Evolutionary conservation across 35 echinoderm and acorn worm genomes (phyloP).

Genomic region (Chiridota heheva): DNA sequence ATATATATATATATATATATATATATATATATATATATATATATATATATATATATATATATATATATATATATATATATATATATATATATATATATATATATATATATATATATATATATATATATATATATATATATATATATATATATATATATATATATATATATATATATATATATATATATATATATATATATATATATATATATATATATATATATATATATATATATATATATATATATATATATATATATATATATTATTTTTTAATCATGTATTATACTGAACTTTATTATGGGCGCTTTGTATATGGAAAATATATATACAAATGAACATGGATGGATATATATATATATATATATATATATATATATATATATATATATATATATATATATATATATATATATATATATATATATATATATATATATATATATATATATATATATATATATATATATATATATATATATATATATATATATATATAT

Average conservation of each 20-base stretch:
- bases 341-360: too few relatives aligned
- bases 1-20: too few relatives aligned
- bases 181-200: not conserved
- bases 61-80: too few relatives aligned
- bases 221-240: not conserved
- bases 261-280: not conserved
- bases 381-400: conserved; percentile 19
- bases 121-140: not conserved
- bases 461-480: conserved; percentile 31
- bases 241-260: not conserved
- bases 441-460: conserved; percentile 28
- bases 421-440: conserved; percentile 25
- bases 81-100: too few relatives aligned
- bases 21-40: too few relatives aligned
- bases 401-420: conserved; percentile 31
- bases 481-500: not conserved
- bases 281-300: not conserved
- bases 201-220: conserved; percentile 5
- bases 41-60: too few relatives aligned
- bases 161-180: not conserved
- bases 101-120: not conserved
- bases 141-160: not conserved
- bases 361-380: conserved; percentile 33
- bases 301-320: not conserved
- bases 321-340: too few relatives aligned